Evolutionary conservation across 30 jellyfish, hydroid and myxozoan species (phyloP), one percentile per base, ranked within the genome.

Genomic region (Rhopilema esculentum): DNA sequence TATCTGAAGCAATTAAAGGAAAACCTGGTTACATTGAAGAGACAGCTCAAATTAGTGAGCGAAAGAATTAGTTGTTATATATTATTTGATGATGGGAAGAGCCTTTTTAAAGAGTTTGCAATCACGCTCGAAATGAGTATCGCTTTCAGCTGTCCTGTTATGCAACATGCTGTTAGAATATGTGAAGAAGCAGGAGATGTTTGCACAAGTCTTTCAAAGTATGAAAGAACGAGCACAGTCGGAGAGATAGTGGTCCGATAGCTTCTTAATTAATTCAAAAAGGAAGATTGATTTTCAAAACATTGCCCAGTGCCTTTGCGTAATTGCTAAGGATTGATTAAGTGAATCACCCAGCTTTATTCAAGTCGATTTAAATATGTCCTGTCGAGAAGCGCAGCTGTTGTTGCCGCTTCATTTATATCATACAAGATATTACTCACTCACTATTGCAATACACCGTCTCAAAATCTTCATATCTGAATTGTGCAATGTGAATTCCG

Each of bases 111-210:
- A 81, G 49, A 48, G 28, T 64, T 66, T 29, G 73, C 31, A 80
- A 80, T 80, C 90, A 80, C 94, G 77, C 29, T 31, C 28, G 94
- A 62, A 24, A 65, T 31, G 84, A 52, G 71, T 62, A 74, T 70
- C 90, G 27, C 52, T 29, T 73, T 75, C 94, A 85, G 88, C 94
- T 85, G 94, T 75, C 80, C 48, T 21, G 79, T 18, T 30, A 49
- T 85, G 88, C 94, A 69, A 73, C 94, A 85, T 85, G 94, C 88
- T 78, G 94, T 40, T 26, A 62, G 30, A 49, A 81, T 74, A 74
- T 65, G 82, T 32, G n/a, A 51, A 27, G 65, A 51, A 16, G 48
- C 23, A 4, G 21, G 40, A 8, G 69, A 65, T 85, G 94, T 66
- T 85, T 62, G 27, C 49, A 74, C 75, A 18, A 23, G 28, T 18